These are phyloP conservation scores for Daktulosphaira vitifoliae DNA, from an alignment of 1,140 invertebrate species.

Conservation along the genomic window DNA sequence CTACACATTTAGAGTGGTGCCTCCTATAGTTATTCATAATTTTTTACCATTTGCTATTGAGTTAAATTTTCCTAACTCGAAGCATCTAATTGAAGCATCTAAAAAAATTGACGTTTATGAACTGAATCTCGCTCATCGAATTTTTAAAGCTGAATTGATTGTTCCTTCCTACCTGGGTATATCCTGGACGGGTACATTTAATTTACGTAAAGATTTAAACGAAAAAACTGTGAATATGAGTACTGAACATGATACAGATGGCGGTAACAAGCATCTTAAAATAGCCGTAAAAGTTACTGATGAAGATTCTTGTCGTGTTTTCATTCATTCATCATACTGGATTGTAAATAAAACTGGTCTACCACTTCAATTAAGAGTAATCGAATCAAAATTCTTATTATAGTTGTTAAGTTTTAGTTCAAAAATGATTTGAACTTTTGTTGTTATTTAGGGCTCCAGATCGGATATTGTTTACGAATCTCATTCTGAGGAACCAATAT, in stretches of 20 bases:
- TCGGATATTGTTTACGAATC: slow-evolving; percentile 60
- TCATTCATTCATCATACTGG: slow-evolving; percentile 79
- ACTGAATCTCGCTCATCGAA: slow-evolving; percentile 6
- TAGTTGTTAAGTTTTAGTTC: too few species aligned
- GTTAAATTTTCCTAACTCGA: slow-evolving; percentile 49
- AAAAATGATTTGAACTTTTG: too few species aligned
- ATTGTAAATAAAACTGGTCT: slow-evolving; percentile 80
- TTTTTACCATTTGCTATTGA: slow-evolving; percentile 61
- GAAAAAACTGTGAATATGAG: slow-evolving; percentile 59
- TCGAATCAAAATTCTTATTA: too few species aligned
- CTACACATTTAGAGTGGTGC: slow-evolving; percentile 59
- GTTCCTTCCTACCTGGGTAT: slow-evolving; percentile 56
- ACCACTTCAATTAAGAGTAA: slow-evolving; percentile 66
- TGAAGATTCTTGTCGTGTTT: slow-evolving; percentile 53
- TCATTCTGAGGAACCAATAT: slow-evolving; percentile 54
- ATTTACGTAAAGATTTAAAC: slow-evolving; percentile 57
- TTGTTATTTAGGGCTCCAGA: slow-evolving; percentile 54
- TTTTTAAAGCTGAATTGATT: slow-evolving; percentile 39
- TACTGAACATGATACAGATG: slow-evolving; percentile 56
- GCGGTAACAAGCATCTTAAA: slow-evolving; percentile 55
- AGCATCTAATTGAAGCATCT: slow-evolving; percentile 59
- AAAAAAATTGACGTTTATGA: slow-evolving; percentile 57
- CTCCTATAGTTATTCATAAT: slow-evolving; percentile 66
- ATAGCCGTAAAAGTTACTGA: slow-evolving; percentile 57
- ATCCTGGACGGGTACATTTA: slow-evolving; percentile 61